Evolutionary conservation across 2,113 vertebrate genomes (phyloP).

Genomic region (Craseonycteris thonglongyai): DNA sequence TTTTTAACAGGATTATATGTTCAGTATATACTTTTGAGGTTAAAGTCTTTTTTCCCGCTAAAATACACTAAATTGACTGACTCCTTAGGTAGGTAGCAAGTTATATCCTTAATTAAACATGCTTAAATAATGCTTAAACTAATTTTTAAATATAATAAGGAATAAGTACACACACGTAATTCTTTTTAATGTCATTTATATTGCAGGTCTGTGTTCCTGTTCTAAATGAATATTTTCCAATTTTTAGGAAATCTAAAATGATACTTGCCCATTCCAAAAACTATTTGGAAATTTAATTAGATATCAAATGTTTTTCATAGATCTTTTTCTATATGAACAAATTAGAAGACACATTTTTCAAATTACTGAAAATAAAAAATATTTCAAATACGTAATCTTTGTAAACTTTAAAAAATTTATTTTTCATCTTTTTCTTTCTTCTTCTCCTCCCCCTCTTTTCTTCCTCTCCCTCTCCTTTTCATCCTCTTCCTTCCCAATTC

Average conservation of each 20-base stretch:
- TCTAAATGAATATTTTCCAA: background rate
- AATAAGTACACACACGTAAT: background rate
- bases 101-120: background rate
- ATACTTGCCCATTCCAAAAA: background rate
- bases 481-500: background rate
- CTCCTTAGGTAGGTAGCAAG: background rate
- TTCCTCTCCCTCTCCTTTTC: background rate
- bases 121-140: background rate
- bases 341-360: background rate
- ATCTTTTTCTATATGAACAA: background rate
- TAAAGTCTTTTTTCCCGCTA: background rate
- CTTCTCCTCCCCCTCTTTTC: background rate
- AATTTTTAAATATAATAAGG: background rate
- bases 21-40: background rate
- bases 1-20: background rate
- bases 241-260: background rate
- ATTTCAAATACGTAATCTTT: background rate
- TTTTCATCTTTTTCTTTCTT: background rate
- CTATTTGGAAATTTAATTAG: background rate
- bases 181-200: background rate
- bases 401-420: background rate
- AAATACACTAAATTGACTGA: background rate
- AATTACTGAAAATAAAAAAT: background rate
- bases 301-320: background rate
- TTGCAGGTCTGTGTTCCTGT: background rate